These are phyloP conservation scores for Philhelius pedissequus DNA, from an alignment of 2,888 invertebrate genomes.

Conservation along the genomic window DNA sequence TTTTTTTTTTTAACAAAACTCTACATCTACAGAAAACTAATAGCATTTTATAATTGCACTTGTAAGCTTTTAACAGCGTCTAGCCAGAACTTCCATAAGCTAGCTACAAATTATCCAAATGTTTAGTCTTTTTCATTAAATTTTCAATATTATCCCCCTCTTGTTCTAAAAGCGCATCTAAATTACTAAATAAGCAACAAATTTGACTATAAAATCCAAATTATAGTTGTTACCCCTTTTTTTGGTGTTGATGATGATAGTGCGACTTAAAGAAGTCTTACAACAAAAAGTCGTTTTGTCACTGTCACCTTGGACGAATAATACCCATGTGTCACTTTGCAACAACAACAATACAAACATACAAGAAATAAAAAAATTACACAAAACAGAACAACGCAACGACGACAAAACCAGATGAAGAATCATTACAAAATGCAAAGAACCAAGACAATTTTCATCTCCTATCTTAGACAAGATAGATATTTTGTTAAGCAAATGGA, in stretches of 20 bases:
- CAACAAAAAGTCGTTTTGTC: slow-evolving; percentile 61
- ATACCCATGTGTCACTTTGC: slow-evolving; percentile 58
- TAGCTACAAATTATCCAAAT: no score
- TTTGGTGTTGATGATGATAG: neutral
- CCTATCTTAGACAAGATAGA: slow-evolving; percentile 37
- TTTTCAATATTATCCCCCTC: neutral
- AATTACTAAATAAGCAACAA: slow-evolving; percentile 39
- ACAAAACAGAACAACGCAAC: neutral
- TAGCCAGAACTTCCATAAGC: no score
- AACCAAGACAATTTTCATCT: slow-evolving; percentile 58
- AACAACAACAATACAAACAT: slow-evolving; percentile 3
- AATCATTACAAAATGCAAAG: slow-evolving; percentile 30
- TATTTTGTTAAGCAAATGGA: slow-evolving; percentile 51
- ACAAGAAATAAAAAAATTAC: neutral
- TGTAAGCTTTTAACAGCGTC: no score
- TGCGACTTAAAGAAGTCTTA: slow-evolving; percentile 37
- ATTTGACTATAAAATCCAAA: slow-evolving; percentile 57
- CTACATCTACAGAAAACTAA: no score
- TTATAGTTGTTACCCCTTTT: slow-evolving; percentile 23
- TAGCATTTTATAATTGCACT: no score
- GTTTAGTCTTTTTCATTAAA: no score
- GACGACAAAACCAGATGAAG: slow-evolving; percentile 24
- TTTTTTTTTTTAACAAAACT: no score
- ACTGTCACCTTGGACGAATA: slow-evolving; percentile 58
- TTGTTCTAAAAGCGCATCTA: neutral